Base-by-base conservation (phyloP, 2,113 vertebrate species). In the Bolborhynchus lineola region DNA sequence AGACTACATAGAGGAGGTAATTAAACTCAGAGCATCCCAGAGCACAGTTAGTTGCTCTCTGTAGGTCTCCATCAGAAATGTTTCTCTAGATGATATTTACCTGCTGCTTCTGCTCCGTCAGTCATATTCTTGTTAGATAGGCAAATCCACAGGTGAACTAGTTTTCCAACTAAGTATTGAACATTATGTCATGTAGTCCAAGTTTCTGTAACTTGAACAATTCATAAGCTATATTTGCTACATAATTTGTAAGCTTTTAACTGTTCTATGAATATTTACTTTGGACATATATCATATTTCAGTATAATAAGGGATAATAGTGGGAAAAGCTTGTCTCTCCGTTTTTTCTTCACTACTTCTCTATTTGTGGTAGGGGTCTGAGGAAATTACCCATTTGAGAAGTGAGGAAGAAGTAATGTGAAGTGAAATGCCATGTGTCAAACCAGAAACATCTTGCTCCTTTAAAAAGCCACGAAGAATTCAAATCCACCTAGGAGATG, bases 241-340 rank as follows among this genome's bases (percentile, higher is more conserved):
- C 0, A 0, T 9, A 18, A 74, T 59, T 70, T 5, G 4, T 59
- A 16, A 65, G 49, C 14, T 76, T 90, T 39, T 52, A 39, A 62
- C 13, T 29, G 13, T 17, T 81, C 64, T 63, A 25, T 67, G 11
- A 52, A 8, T 64, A 70, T 53, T 92, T 44, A 20, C 25, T 76
- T 79, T 74, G 50, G n/a, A 21, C 7, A 8, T 20, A 7, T 0
- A 0, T 37, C 2, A 2, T 16, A 3, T 63, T 80, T 67, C 25
- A 49, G 14, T 19, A 35, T 46, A 35, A 17, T 39, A 67, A 70
- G 15, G 16, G 37, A 57, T 78, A 41, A 13, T 31, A 24, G 39
- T 41, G 65, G 28, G 26, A 7, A 75, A 86, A 16, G 4, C 5
- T 13, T 12, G 0, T 46, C 7, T 74, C 17, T 70, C 15, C 18